phyloP scores from a whole-genome alignment of 2,797 vertebrate species.

The Mycteria americana region DNA sequence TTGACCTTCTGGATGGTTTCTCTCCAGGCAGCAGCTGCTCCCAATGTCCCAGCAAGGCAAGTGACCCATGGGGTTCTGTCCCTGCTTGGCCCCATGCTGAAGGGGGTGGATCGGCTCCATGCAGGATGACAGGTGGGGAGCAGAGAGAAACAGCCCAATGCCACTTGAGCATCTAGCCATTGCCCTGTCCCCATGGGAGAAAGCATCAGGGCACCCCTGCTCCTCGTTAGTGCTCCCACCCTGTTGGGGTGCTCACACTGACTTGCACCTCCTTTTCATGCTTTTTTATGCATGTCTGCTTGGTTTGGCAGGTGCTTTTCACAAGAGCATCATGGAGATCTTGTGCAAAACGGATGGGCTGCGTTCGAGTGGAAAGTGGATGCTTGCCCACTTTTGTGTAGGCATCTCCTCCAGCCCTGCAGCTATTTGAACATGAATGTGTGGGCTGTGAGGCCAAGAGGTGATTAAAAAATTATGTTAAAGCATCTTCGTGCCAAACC shows the following conservation, averaged over 20 bases:
- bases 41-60: neutral
- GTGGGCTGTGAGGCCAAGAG: neutral
- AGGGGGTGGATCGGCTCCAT: rapidly evolving
- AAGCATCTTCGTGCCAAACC: neutral
- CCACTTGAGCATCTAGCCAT: neutral
- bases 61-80: neutral
- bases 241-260: neutral
- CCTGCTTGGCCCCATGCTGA: neutral
- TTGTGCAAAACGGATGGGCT: rapidly evolving
- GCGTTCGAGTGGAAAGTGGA: rapidly evolving
- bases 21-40: neutral
- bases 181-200: neutral
- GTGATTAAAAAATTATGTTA: neutral
- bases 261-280: neutral
- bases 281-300: neutral
- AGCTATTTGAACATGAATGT: neutral
- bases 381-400: neutral
- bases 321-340: neutral
- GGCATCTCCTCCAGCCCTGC: neutral
- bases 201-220: neutral
- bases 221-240: neutral
- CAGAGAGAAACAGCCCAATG: neutral
- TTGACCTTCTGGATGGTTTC: neutral
- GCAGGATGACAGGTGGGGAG: neutral
- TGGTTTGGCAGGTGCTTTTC: neutral